Conservation (phyloP, 2,888 invertebrate species). For the Crematogaster levior region DNA sequence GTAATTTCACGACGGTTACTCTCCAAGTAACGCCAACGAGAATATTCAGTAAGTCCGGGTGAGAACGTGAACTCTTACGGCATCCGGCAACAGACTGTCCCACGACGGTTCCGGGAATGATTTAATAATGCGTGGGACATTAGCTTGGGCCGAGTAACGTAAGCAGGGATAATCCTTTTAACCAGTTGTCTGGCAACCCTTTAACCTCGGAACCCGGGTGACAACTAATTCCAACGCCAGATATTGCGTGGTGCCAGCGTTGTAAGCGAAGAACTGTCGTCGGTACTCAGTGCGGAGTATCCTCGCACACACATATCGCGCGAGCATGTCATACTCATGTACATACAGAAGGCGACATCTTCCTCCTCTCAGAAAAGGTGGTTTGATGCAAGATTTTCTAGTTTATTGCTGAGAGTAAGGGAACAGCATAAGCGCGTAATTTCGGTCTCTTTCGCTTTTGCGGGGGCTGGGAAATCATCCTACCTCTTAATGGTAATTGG, state of each 20-base stretch:
- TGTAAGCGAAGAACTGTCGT: slow-evolving; percentile 51
- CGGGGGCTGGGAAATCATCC: slow-evolving; percentile 55
- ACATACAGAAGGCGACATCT: slow-evolving; percentile 6
- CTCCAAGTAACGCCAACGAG: slow-evolving; percentile 52
- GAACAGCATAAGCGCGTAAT: slow-evolving; percentile 64
- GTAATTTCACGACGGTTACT: slow-evolving; percentile 57
- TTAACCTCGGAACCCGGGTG: slow-evolving; percentile 80
- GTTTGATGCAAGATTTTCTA: slow-evolving; percentile 75
- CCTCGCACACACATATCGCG: slow-evolving; percentile 34
- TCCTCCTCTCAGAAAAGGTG: slow-evolving; percentile 41
- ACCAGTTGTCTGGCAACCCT: slow-evolving; percentile 84
- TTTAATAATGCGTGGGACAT: slow-evolving; percentile 83
- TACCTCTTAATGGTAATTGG: slow-evolving; percentile 78
- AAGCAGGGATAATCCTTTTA: slow-evolving; percentile 84
- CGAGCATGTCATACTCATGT: slow-evolving; percentile 27
- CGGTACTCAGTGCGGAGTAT: slow-evolving; percentile 2
- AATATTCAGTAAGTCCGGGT: slow-evolving; percentile 43
- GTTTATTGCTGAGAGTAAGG: slow-evolving; percentile 70
- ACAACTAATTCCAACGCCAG: slow-evolving; percentile 82
- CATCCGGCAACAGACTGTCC: slow-evolving; percentile 51
- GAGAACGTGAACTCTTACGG: slow-evolving; percentile 57
- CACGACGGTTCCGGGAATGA: slow-evolving; percentile 78
- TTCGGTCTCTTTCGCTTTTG: slow-evolving; percentile 70
- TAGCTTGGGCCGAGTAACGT: slow-evolving; percentile 78
- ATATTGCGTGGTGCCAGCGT: slow-evolving; percentile 74